phyloP scores from a whole-genome alignment of 2,888 invertebrate genomes.

The Aspidiotus destructor region DNA sequence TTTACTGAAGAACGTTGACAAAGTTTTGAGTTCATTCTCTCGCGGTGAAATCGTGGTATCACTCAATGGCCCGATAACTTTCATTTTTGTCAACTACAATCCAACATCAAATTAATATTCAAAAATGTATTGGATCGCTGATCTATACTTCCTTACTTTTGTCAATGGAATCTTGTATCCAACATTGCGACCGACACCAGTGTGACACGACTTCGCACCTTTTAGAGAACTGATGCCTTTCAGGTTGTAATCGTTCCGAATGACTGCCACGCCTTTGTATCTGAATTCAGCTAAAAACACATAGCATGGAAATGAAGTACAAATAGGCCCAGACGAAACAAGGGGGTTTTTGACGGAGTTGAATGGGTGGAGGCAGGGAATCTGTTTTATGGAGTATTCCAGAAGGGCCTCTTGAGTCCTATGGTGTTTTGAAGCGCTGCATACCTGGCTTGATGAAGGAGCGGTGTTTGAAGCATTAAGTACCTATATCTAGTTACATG shows the following conservation, averaged over 20 bases:
- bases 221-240: constrained; percentile 57
- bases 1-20: constrained; percentile 66
- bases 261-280: constrained; percentile 71
- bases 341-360: no score
- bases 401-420: no score
- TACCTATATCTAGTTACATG: no score
- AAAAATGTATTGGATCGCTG: background rate
- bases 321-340: no score
- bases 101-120: constrained; percentile 5
- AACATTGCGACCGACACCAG: constrained; percentile 76
- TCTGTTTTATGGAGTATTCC: no score
- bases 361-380: no score
- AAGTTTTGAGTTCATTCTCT: constrained; percentile 71
- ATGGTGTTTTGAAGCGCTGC: no score
- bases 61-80: constrained; percentile 56
- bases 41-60: constrained; percentile 59
- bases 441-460: no score
- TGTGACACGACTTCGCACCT: constrained; percentile 75
- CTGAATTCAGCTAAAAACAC: constrained; percentile 55
- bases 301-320: no score
- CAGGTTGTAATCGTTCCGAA: constrained; percentile 64
- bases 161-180: constrained; percentile 61
- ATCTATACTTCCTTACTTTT: constrained; percentile 34
- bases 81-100: constrained; percentile 53
- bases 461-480: no score